A percentile compares a stretch with the other conserved stretches of the same genome.
Conservation (phyloP, 1,140 invertebrate species). For the Orchestia grillus region DNA sequence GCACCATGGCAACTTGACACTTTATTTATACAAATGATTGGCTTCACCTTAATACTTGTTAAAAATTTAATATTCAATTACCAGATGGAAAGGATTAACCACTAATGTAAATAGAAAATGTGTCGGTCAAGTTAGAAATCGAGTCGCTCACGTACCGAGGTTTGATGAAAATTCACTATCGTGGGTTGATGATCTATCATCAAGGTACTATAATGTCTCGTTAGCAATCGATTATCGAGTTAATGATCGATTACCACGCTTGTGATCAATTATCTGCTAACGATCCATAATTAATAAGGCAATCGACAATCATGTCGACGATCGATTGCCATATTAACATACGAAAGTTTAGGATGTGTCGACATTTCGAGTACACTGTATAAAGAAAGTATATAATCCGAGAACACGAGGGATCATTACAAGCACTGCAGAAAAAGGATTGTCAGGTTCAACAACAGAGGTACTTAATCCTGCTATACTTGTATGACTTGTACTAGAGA, state of each 20-base stretch:
- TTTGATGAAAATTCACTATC: neutral
- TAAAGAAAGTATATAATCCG: neutral
- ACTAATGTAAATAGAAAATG: neutral
- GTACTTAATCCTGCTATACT: no score
- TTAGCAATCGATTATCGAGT: neutral
- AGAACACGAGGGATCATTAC: neutral
- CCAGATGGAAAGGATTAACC: no score
- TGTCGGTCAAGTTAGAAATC: neutral
- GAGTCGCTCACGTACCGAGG: neutral
- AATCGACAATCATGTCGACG: no score
- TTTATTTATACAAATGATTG: no score
- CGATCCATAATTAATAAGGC: no score
- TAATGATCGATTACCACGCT: neutral
- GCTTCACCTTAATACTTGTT: no score
- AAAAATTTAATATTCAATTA: no score
- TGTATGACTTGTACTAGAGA: neutral
- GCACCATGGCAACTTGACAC: no score
- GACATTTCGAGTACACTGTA: neutral
- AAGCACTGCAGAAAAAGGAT: neutral
- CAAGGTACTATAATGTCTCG: no score
- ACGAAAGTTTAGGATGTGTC: neutral
- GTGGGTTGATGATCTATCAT: no score
- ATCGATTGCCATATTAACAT: no score
- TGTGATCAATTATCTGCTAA: no score
- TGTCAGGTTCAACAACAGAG: neutral